These are phyloP conservation scores for Spicauda simplicius DNA, from an alignment of 2,888 invertebrate species.

Conservation along the genomic window DNA sequence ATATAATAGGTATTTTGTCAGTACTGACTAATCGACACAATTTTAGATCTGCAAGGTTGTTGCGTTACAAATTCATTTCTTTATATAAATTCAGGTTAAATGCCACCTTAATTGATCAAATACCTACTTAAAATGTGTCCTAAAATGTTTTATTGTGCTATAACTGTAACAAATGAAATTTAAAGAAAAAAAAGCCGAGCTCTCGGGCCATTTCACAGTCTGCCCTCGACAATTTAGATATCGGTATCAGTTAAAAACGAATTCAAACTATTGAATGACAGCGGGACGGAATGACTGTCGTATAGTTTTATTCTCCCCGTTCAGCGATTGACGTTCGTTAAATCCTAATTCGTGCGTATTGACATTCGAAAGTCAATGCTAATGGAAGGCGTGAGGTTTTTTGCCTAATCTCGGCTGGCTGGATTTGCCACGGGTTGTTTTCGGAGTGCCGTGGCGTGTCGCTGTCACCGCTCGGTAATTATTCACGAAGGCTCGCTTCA, in stretches of 20 bases:
- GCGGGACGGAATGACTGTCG: slow-evolving; percentile 50
- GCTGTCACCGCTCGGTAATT: slow-evolving; percentile 78
- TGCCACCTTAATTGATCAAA: background rate
- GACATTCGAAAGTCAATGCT: slow-evolving; percentile 77
- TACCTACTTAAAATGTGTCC: background rate
- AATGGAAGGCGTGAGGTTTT: slow-evolving; percentile 78
- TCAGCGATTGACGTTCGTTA: slow-evolving; percentile 59
- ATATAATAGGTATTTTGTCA: no score
- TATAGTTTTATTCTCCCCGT: slow-evolving; percentile 54
- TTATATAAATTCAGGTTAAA: no score
- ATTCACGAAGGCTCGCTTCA: slow-evolving; percentile 72
- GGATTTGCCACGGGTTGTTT: slow-evolving; percentile 76
- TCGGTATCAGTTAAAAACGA: slow-evolving; percentile 34
- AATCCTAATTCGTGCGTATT: slow-evolving; percentile 80
- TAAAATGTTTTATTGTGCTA: slow-evolving; percentile 1
- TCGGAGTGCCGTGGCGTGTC: slow-evolving; percentile 65
- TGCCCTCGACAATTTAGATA: slow-evolving; percentile 32
- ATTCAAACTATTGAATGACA: slow-evolving; percentile 41
- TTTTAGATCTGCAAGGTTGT: no score
- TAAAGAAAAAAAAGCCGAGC: slow-evolving; percentile 5
- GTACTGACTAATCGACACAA: no score
- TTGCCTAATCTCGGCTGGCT: slow-evolving; percentile 75
- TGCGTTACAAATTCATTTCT: no score
- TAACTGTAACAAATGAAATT: background rate
- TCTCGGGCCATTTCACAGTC: slow-evolving; percentile 26